Percentiles rank a stretch among this genome's conserved stretches.
Evolutionary conservation across 2,113 vertebrate genomes (phyloP).

Genomic region (Hippopotamus amphibius): DNA sequence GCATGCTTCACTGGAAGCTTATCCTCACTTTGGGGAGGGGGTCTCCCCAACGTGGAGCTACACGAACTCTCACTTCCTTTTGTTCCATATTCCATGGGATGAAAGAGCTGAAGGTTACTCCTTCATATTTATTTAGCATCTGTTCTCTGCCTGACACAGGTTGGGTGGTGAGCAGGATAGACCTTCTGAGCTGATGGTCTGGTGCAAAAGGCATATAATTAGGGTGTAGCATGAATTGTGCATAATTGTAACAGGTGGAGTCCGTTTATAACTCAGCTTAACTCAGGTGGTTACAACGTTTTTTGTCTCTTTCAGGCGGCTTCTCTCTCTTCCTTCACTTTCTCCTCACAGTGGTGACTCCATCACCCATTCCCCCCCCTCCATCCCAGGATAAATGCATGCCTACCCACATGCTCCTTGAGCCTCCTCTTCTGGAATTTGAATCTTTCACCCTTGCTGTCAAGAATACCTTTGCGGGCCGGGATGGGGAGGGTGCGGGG

Average conservation of each 20-base stretch:
- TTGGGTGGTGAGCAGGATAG: not conserved
- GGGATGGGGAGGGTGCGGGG: no score
- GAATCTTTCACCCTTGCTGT: not conserved
- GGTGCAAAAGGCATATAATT: not conserved
- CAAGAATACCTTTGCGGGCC: not conserved
- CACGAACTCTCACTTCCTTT: not conserved
- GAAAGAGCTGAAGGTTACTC: not conserved
- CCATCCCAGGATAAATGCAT: accelerated
- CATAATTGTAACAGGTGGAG: not conserved
- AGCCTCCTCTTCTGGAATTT: not conserved
- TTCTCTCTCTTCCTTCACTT: not conserved
- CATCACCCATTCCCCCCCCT: not conserved
- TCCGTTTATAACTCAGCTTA: not conserved
- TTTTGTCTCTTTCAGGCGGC: not conserved
- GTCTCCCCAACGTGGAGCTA: not conserved
- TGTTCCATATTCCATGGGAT: not conserved
- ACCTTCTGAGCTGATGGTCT: not conserved
- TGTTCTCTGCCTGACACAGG: not conserved
- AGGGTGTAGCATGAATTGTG: not conserved
- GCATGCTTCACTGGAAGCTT: not conserved
- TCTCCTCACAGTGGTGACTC: accelerated
- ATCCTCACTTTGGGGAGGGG: not conserved
- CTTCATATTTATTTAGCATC: not conserved
- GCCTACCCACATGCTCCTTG: accelerated
- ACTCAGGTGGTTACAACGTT: not conserved